phyloP scores from a whole-genome alignment of 2,797 vertebrate species.

The Helarctos malayanus region DNA sequence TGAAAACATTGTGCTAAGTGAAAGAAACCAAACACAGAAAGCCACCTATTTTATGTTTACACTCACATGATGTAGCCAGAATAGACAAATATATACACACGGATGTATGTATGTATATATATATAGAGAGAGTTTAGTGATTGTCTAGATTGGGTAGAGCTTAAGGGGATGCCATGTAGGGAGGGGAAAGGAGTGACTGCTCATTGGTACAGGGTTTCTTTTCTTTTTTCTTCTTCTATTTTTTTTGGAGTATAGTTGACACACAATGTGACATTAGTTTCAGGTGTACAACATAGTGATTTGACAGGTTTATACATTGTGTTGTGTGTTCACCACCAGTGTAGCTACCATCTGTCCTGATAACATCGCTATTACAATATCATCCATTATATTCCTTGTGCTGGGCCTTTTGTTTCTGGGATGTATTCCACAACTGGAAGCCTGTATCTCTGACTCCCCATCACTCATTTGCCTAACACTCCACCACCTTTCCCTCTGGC shows the following conservation, averaged over 20 bases:
- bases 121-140: background rate
- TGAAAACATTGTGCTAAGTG: background rate
- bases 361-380: background rate
- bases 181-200: background rate
- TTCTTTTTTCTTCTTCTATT: background rate
- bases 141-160: background rate
- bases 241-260: background rate
- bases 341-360: background rate
- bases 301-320: background rate
- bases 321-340: background rate
- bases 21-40: background rate
- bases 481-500: background rate
- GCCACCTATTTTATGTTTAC: background rate
- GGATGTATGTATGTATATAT: background rate
- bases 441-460: background rate
- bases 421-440: background rate
- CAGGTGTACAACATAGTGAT: background rate
- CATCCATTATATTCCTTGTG: background rate
- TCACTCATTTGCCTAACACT: background rate
- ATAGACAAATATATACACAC: background rate
- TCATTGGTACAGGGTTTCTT: background rate
- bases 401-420: background rate
- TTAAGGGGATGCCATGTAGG: background rate
- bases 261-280: background rate
- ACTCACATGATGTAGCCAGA: background rate